phyloP scores from a whole-genome alignment of 35 echinoderm and acorn worm species.

The Ptychodera flava region DNA sequence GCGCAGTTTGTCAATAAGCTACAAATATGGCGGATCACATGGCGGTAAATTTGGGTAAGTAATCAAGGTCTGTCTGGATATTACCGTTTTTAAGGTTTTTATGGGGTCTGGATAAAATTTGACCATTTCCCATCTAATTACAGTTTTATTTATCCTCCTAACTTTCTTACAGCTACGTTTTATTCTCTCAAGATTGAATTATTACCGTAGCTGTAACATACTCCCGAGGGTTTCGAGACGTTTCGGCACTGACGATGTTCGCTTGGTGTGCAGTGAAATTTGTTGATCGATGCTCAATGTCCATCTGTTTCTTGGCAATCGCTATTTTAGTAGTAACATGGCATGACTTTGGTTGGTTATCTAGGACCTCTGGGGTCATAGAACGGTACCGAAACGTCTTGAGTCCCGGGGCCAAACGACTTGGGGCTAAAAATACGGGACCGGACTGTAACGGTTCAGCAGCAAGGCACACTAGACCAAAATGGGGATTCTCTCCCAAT shows the following conservation, averaged over 20 bases:
- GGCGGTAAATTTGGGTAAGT: conserved; percentile 58
- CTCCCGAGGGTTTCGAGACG: not conserved
- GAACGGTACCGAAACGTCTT: not conserved
- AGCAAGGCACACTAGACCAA: not conserved
- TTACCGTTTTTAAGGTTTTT: not conserved
- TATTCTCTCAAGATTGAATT: not conserved
- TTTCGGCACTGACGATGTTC: too few relatives aligned
- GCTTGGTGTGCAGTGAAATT: too few relatives aligned
- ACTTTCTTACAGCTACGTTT: not conserved
- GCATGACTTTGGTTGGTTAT: not conserved
- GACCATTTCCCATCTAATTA: not conserved
- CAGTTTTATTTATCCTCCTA: not conserved
- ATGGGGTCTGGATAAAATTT: not conserved
- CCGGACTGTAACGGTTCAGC: not conserved
- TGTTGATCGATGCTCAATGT: too few relatives aligned
- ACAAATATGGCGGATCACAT: conserved; percentile 62
- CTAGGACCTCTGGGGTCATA: not conserved
- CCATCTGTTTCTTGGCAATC: not conserved
- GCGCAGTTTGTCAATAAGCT: not conserved
- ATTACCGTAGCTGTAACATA: not conserved
- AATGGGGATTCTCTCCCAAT: too few relatives aligned
- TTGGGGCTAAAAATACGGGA: not conserved
- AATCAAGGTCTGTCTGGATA: not conserved
- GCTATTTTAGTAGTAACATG: not conserved
- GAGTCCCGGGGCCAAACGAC: not conserved